phyloP scores from a whole-genome alignment of 2,797 vertebrate species.

The Falco peregrinus region DNA sequence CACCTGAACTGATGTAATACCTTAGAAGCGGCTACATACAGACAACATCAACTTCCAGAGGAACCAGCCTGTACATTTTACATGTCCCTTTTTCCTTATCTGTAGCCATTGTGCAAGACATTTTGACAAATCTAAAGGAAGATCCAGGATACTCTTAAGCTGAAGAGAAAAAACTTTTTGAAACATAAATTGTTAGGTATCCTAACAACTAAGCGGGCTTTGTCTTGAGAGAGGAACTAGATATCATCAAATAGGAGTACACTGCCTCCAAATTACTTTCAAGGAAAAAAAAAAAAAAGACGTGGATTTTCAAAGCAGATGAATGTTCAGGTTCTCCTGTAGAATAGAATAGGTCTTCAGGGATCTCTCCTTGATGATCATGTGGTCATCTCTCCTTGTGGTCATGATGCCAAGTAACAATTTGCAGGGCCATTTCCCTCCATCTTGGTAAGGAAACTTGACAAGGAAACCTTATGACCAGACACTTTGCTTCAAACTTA shows the following conservation, averaged over 20 bases:
- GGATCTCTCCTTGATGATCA: not conserved
- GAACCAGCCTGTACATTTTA: not conserved
- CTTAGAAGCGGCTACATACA: not conserved
- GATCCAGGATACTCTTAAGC: not conserved
- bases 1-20: not conserved
- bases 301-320: not conserved
- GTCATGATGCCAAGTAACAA: not conserved
- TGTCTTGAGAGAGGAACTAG: not conserved
- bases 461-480: not conserved
- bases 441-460: not conserved
- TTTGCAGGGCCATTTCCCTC: not conserved
- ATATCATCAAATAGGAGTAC: not conserved
- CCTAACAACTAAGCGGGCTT: not conserved
- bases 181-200: not conserved
- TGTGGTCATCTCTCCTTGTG: not conserved
- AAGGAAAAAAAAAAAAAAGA: not conserved
- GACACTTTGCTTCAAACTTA: not conserved
- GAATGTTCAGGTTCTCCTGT: not conserved
- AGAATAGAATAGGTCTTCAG: not conserved
- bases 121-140: not conserved
- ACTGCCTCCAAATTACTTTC: not conserved
- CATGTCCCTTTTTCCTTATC: not conserved
- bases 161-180: not conserved
- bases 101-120: not conserved
- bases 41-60: not conserved